A percentile compares a stretch with the other conserved stretches of the same genome.
Conservation (phyloP, 2,113 vertebrate genomes). For the Steatornis caripensis region DNA sequence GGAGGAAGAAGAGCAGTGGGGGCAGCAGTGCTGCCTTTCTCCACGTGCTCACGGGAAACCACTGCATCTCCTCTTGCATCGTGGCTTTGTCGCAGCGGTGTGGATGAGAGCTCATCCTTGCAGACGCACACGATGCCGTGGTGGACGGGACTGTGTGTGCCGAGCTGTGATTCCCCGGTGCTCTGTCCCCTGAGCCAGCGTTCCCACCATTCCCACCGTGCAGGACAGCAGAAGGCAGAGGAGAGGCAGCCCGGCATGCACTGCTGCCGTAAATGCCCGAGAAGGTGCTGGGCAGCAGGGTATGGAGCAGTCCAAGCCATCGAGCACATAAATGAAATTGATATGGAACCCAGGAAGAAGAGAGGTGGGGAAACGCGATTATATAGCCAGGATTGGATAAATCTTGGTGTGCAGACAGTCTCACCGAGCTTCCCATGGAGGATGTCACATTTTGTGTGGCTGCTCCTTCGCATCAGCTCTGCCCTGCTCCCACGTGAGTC, state of each 20-base stretch:
- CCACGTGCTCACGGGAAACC: rapidly evolving
- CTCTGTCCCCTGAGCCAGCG: neutral
- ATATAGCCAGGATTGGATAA: neutral
- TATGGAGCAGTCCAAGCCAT: neutral
- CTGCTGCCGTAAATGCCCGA: neutral
- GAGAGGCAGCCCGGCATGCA: no score
- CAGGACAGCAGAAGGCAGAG: neutral
- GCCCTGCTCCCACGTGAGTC: neutral
- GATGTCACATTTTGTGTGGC: rapidly evolving
- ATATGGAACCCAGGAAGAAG: neutral
- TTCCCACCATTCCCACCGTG: rapidly evolving
- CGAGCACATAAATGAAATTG: neutral
- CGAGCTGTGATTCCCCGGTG: rapidly evolving
- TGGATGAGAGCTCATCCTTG: neutral
- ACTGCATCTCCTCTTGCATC: rapidly evolving
- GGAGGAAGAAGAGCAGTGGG: neutral
- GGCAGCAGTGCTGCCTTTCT: neutral
- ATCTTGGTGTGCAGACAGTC: neutral
- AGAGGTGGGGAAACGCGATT: neutral
- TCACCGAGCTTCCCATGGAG: neutral
- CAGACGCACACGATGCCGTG: rapidly evolving
- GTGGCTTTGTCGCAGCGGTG: neutral
- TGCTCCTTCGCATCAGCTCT: neutral
- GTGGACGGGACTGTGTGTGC: rapidly evolving
- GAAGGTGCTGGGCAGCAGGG: neutral